Evolutionary conservation across 2,888 invertebrate species (phyloP).

Genomic region (Heliothis peltigera): DNA sequence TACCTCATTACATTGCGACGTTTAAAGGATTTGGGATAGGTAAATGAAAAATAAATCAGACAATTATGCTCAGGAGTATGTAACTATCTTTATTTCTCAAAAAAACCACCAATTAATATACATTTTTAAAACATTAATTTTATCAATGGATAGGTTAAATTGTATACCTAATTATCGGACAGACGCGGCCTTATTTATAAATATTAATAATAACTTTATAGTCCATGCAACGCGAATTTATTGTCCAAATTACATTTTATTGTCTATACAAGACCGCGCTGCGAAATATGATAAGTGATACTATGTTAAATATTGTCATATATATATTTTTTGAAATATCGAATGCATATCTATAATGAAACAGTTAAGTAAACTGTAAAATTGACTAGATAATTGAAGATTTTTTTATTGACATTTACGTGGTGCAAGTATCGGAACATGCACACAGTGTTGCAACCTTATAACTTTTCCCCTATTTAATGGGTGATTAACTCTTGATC

Average conservation of each 20-base stretch:
- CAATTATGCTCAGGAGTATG: conserved; percentile 86
- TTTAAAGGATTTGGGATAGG: conserved; percentile 3
- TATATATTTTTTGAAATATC: conserved; percentile 53
- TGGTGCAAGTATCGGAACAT: conserved; percentile 24
- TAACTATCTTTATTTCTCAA: conserved; percentile 87
- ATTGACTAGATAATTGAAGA: conserved; percentile 50
- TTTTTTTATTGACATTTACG: conserved; percentile 21
- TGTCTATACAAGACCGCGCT: conserved; percentile 60
- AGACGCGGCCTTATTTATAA: conserved; percentile 66
- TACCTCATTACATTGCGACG: not conserved
- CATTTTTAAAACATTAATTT: conserved; percentile 83
- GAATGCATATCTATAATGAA: conserved; percentile 51
- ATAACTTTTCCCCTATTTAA: conserved; percentile 24
- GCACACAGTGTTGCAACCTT: conserved; percentile 33
- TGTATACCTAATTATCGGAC: conserved; percentile 73
- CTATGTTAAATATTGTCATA: conserved; percentile 50
- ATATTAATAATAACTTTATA: conserved; percentile 46
- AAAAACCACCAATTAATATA: conserved; percentile 88
- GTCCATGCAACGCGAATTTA: conserved; percentile 58
- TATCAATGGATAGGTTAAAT: conserved; percentile 74
- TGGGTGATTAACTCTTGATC: conserved; percentile 20
- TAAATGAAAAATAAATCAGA: conserved; percentile 72
- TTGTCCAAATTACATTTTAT: conserved; percentile 64
- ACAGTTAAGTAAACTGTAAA: conserved; percentile 16
- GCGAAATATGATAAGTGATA: conserved; percentile 42